Base-by-base conservation (phyloP, 2,888 invertebrate species). In the Sisyra terminalis region DNA sequence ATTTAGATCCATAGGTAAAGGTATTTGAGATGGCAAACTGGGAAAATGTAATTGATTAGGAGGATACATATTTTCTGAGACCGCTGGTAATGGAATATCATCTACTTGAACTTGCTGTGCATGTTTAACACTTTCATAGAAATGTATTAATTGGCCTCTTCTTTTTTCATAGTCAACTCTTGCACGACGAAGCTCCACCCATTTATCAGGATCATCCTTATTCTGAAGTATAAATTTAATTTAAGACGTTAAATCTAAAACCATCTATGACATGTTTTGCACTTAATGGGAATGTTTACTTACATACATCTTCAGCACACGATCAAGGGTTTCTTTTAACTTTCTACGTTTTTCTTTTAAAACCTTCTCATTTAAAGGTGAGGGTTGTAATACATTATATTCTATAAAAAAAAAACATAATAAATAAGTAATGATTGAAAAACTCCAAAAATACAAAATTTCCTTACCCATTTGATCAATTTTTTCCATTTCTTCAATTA, bases 331-430 rank as follows among this genome's bases (percentile, higher is more conserved):
- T 60, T 96, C 96, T 61, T 85, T 79, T 30, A 97, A 67, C 60
- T 96, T 96, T 61, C 92, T 92, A 47, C 96, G 69, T 63, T 97
- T 97, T 55, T 97, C 96, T 60, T 92, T 88, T 39, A 96, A 65
- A 1, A 96, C 96, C 67, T 94, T 94, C 59, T 96, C 94, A 65
- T 93, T 96, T 3, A 97, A 66, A 1, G 90, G 88, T 15, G 94
- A 93, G 17, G 94, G 89, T 58, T 92, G 89, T 51, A 87, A 70
- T 0, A 94, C 92, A 67, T 94, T 93, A 57, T 82, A 96, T 61
- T 96, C 93, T 90, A 61, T 43, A 41, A 39, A 29, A 38, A 34
- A 44, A 38, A 40, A 36, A 15, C 29, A 16, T 41, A 30, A 13
- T 38, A 37, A 40, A 41, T 32, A 38, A n/a, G 16, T 14, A 6